Evolutionary conservation across 2,113 vertebrate species (phyloP).

Genomic region (Eptatretus burgeri): DNA sequence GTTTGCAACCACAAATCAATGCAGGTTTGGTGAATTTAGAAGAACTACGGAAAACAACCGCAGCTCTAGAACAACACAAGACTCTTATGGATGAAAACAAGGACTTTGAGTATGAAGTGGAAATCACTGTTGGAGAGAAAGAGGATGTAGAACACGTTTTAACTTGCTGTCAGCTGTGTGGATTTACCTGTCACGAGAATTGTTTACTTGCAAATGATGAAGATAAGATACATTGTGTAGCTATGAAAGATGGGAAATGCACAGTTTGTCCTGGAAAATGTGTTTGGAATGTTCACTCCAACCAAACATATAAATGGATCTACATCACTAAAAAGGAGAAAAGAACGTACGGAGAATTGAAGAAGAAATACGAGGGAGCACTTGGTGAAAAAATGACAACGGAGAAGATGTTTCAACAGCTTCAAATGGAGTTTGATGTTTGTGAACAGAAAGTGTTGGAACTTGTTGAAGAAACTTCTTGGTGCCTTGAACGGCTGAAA

Average conservation of each 20-base stretch:
- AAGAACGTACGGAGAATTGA: slow-evolving; percentile 5
- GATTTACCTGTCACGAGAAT: slow-evolving; percentile 11
- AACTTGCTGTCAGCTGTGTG: slow-evolving; percentile 11
- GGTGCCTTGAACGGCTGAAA: slow-evolving; percentile 12
- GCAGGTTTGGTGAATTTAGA: slow-evolving; percentile 7
- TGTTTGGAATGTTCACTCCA: slow-evolving; percentile 9
- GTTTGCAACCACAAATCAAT: slow-evolving; percentile 10
- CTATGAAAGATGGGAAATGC: slow-evolving; percentile 11
- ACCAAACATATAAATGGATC: slow-evolving; percentile 9
- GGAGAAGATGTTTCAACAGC: not conserved
- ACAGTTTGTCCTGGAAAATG: slow-evolving; percentile 10
- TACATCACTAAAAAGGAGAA: slow-evolving; percentile 5
- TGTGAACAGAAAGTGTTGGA: fast-evolving
- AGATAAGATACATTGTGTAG: fast-evolving
- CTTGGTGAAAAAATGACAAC: not conserved
- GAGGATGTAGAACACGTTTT: not conserved
- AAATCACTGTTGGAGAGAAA: not conserved
- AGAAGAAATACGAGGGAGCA: slow-evolving; percentile 10
- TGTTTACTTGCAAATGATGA: not conserved
- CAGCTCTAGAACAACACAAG: slow-evolving; percentile 8
- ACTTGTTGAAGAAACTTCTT: not conserved
- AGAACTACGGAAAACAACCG: slow-evolving; percentile 9
- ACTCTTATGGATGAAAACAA: slow-evolving; percentile 9
- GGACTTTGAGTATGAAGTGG: slow-evolving; percentile 11
- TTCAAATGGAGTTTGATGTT: not conserved